Base-by-base conservation (phyloP, 2,113 vertebrate species). In the Lamprotornis superbus region DNA sequence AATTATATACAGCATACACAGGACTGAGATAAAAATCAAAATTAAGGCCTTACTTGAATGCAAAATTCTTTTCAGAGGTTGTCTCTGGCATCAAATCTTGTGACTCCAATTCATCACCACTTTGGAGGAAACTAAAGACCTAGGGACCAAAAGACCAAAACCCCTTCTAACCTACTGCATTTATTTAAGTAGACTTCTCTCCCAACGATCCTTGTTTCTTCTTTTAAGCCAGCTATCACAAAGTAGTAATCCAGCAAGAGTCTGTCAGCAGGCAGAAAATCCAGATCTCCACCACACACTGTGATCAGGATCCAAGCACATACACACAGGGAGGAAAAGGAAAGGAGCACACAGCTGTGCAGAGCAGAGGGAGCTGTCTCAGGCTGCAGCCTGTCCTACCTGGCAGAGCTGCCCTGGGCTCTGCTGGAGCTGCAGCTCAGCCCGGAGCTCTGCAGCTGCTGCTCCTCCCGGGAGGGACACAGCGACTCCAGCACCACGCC, bases 401-500 rank as follows among this genome's bases (percentile, higher is more conserved):
- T 83, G 2, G 60, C 30, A 44, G 35, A 16, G 80, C 65, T 69
- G 79, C 50, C 56, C 91, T 4, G 11, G 6, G 52, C 53, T 11
- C 60, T 40, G 75, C 74, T 2, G 47, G 9, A 57, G 50, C 7
- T 15, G 0, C 92, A 11, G 76, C 88, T n/a, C 60, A 4, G 75
- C 22, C 60, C 0, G 15, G 81, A 89, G n/a, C 49, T 25, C 25
- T 24, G 47, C 2, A 12, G 19, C 87, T 25, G 39, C 71, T 8
- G n/a, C 71, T 55, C 47, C 90, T 73, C 63, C 87, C 63, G 28
- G 3, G 10, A 0, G 35, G 69, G 75, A 83, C 79, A 8, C 50
- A 4, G 57, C 2, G 1, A 10, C 40, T 15, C 4, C 33, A 39
- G 42, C 42, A 2, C 53, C 23, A 0, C 0, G 6, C 84, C 5